Evolutionary conservation across 2,797 vertebrate genomes (phyloP).

Genomic region (Aeoliscus strigatus): DNA sequence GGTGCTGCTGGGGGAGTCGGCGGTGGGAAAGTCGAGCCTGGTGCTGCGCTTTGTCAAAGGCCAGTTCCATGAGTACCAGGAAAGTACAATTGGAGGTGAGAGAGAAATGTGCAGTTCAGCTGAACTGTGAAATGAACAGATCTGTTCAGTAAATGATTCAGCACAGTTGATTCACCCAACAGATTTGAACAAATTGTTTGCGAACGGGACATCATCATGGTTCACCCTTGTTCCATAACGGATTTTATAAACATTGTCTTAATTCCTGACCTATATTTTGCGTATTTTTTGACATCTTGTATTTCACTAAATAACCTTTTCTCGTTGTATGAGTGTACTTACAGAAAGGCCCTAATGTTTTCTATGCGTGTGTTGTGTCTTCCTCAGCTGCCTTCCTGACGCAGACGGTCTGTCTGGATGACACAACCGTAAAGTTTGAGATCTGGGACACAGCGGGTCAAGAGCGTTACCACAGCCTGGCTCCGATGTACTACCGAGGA

Average conservation of each 20-base stretch:
- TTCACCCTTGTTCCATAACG: too few species aligned
- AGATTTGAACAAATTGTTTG: too few species aligned
- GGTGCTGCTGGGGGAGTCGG: slow-evolving; percentile 96
- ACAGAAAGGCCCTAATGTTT: too few species aligned
- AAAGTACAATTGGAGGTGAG: slow-evolving; percentile 99
- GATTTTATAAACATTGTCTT: too few species aligned
- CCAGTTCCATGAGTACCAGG: slow-evolving; percentile 99
- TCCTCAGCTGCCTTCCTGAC: slow-evolving; percentile 93
- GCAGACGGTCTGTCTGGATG: slow-evolving; percentile 96
- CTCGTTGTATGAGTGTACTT: not conserved
- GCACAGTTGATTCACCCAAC: too few species aligned
- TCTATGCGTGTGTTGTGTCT: too few species aligned
- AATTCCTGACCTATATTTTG: too few species aligned
- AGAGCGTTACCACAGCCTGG: slow-evolving; percentile 97
- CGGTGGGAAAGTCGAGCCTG: slow-evolving; percentile 97
- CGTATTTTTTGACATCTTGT: too few species aligned
- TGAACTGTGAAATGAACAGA: too few species aligned
- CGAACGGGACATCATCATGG: too few species aligned
- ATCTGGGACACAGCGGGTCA: slow-evolving; percentile 99
- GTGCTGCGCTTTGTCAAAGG: slow-evolving; percentile 98
- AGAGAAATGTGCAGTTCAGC: not conserved
- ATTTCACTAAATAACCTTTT: not conserved
- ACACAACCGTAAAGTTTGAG: slow-evolving; percentile 99
- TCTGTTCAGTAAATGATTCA: too few species aligned
- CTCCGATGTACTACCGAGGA: slow-evolving; percentile 99